Evolutionary conservation across 2,888 invertebrate species (phyloP).

Genomic region (Eupithecia inturbata): DNA sequence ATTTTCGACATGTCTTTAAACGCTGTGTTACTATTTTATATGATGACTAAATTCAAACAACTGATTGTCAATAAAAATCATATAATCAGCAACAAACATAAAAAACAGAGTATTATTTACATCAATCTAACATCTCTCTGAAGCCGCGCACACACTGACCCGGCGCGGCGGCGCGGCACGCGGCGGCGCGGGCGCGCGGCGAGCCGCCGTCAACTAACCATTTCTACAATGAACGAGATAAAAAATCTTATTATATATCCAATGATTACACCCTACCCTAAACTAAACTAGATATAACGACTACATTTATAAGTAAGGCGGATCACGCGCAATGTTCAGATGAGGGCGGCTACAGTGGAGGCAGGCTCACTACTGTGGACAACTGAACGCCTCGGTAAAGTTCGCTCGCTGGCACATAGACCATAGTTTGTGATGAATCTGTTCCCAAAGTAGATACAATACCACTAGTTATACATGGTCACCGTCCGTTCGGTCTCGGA

Average conservation of each 20-base stretch:
- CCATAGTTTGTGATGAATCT: background rate
- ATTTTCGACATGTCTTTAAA: constrained; percentile 12
- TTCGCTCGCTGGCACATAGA: background rate
- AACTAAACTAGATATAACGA: constrained; percentile 31
- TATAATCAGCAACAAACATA: constrained; percentile 47
- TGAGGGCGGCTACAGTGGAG: constrained; percentile 15
- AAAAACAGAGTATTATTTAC: constrained; percentile 57
- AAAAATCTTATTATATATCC: constrained; percentile 18
- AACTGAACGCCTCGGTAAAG: background rate
- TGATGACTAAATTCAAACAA: constrained; percentile 17
- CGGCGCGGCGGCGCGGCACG: too few relatives aligned
- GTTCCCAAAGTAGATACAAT: background rate
- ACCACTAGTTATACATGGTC: background rate
- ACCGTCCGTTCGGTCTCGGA: background rate
- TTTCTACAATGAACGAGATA: constrained; percentile 41
- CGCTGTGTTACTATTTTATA: background rate
- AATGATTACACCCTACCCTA: constrained; percentile 30
- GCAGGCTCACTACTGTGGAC: constrained; percentile 22
- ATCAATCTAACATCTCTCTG: constrained; percentile 43
- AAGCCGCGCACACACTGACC: constrained; percentile 40
- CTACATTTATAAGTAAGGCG: constrained; percentile 34
- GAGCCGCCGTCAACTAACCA: constrained; percentile 24
- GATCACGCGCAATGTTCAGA: constrained; percentile 28
- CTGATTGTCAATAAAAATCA: constrained; percentile 40
- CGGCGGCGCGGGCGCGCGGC: background rate